Evolutionary conservation across 1,140 invertebrate species (phyloP).

Genomic region (Papilio helenus): DNA sequence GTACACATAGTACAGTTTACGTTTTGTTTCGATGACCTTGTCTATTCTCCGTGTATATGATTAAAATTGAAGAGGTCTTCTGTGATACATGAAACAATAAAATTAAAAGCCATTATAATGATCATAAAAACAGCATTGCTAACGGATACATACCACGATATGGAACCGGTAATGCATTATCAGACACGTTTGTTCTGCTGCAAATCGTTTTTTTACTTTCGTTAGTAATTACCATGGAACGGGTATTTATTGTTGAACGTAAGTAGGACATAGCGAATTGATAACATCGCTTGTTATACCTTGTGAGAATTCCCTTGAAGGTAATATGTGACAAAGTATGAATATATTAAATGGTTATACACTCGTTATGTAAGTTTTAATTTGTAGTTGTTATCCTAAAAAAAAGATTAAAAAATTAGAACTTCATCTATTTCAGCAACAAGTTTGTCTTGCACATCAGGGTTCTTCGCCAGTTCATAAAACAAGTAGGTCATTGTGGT

Average conservation of each 20-base stretch:
- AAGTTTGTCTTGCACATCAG: too few species aligned
- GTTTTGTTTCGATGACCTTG: not conserved
- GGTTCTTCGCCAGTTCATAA: too few species aligned
- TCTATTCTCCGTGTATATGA: not conserved
- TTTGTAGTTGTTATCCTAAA: too few species aligned
- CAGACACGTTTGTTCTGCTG: not conserved
- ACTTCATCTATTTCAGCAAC: too few species aligned
- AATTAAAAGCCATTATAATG: not conserved
- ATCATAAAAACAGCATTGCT: not conserved
- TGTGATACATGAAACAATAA: not conserved
- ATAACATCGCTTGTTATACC: not conserved
- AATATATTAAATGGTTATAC: not conserved
- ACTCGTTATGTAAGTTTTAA: too few species aligned
- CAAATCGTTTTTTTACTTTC: conserved; percentile 2
- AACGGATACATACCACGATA: not conserved
- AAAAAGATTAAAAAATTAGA: too few species aligned
- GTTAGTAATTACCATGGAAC: not conserved
- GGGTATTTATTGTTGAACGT: conserved; percentile 3
- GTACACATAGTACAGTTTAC: not conserved
- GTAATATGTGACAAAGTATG: not conserved
- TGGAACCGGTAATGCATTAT: conserved; percentile 15
- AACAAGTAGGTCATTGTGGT: too few species aligned
- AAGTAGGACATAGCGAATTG: conserved; percentile 12
- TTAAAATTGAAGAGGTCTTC: not conserved
- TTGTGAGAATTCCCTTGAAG: not conserved